Evolutionary conservation across 2,888 invertebrate species (phyloP).

Genomic region (Nasonia oneida): DNA sequence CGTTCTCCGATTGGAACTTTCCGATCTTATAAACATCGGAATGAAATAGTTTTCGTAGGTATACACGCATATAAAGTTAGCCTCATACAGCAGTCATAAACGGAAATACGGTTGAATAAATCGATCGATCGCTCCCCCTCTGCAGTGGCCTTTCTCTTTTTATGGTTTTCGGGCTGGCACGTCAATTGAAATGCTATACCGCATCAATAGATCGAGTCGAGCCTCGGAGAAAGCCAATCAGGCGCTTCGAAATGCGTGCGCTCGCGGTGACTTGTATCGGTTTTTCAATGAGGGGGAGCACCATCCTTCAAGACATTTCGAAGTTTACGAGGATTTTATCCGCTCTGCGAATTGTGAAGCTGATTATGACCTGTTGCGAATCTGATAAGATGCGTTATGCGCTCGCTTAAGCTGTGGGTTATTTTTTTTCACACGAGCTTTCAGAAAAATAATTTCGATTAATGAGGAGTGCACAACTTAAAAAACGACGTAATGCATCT

Average conservation of each 20-base stretch:
- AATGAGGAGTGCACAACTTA: too few species aligned
- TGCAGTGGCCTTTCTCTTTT: conserved; percentile 9
- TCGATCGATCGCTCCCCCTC: conserved; percentile 55
- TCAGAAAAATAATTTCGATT: too few species aligned
- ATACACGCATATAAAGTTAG: conserved; percentile 24
- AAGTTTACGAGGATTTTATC: conserved; percentile 53
- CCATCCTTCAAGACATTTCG: conserved; percentile 30
- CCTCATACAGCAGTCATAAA: conserved; percentile 16
- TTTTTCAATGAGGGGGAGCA: conserved; percentile 48
- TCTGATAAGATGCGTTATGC: conserved; percentile 27
- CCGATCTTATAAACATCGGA: neutral
- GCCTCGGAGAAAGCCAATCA: conserved; percentile 45
- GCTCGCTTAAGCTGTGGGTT: neutral
- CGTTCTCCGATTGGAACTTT: neutral
- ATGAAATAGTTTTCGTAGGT: neutral
- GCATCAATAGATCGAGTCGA: conserved; percentile 42
- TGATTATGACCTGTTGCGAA: conserved; percentile 53
- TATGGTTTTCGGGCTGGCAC: conserved; percentile 25
- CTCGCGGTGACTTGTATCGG: conserved; percentile 40
- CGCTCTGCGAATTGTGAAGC: conserved; percentile 39
- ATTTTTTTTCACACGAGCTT: too few species aligned
- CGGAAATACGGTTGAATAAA: conserved; percentile 61
- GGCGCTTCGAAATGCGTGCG: conserved; percentile 38
- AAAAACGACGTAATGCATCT: too few species aligned
- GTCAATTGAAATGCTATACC: conserved; percentile 50